Evolutionary conservation across 2,113 vertebrate genomes (phyloP).

Genomic region (Hydropotes inermis): DNA sequence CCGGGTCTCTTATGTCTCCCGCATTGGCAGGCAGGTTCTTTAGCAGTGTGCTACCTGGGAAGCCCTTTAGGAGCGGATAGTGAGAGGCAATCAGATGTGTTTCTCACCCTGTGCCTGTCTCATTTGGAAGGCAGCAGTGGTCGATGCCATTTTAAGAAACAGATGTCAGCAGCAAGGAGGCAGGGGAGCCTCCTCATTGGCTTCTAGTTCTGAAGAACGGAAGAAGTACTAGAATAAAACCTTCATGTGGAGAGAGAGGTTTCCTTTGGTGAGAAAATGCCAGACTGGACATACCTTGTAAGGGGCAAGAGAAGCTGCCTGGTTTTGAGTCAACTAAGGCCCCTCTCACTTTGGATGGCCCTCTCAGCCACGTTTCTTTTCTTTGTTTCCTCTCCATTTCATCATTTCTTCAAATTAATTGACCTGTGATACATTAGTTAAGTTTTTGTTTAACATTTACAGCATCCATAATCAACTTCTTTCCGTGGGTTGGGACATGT

Average conservation of each 20-base stretch:
- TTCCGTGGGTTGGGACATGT: not conserved
- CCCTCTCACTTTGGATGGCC: not conserved
- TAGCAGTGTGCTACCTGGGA: not conserved
- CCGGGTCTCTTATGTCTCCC: not conserved
- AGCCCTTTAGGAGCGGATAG: not conserved
- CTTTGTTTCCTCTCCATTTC: not conserved
- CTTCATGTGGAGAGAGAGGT: not conserved
- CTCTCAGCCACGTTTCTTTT: not conserved
- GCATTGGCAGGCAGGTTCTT: not conserved
- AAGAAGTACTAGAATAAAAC: not conserved
- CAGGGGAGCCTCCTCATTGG: not conserved
- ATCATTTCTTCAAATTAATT: not conserved
- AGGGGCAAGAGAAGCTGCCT: not conserved
- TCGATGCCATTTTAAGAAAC: not conserved
- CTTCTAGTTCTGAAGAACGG: constrained; percentile 13
- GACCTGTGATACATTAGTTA: not conserved
- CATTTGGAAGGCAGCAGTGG: not conserved
- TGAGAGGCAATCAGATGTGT: not conserved
- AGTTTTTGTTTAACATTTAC: not conserved
- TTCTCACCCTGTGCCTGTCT: not conserved
- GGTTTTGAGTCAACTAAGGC: not conserved
- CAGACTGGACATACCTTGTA: not conserved
- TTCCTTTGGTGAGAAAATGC: not conserved
- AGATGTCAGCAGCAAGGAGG: not conserved
- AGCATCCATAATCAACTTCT: not conserved